Base-by-base conservation (phyloP, 1,140 invertebrate species). In the Zaprionus camerounensis region DNA sequence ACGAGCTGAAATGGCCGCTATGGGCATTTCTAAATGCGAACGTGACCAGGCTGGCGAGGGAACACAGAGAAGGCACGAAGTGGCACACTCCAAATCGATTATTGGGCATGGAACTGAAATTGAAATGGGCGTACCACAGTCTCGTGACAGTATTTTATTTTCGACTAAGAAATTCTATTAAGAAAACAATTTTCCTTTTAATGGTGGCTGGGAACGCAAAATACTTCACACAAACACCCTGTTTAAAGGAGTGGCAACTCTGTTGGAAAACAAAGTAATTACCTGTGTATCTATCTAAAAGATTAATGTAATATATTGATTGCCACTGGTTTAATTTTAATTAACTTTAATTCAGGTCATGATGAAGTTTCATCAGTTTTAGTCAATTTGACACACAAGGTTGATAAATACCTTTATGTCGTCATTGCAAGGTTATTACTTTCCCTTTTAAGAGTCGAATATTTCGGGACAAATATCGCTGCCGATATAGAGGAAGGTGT, bases 21-120 rank as follows among this genome's bases (percentile, higher is more conserved):
- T 64, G 59, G 72, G 59, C 59, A 41, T 53, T 71, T 53, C 28
- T 31, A 51, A 53, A 53, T 65, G 41, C 31, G 67, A 51, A 75
- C 72, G 67, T 75, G 67, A 71, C 61, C 20, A 53, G 26, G 34
- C 31, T 34, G 64, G 41, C 24, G 15, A 22, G 63, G 53, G n/a
- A 1, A 22, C 22, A 4, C 11, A 11, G 44, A 63, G 61, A 34
- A 17, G 34, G 34, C 7, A 9, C 17, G 20, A 28, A 46, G 20
- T 62, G 24, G 20, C 34, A 36, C 36, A 63, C 58, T 70, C 22
- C 53, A 59, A 64, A 64, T 64, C 67, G 67, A 71, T 71, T 75
- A 71, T 64, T 75, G 72, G 26, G 70, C 59, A 64, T 65, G 55
- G 41, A 75, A 53, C 31, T 64, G 41, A 34, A 75, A 75, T 71